Evolutionary conservation across 2,113 vertebrate genomes (phyloP).

Genomic region (Planiliza haematocheilus): DNA sequence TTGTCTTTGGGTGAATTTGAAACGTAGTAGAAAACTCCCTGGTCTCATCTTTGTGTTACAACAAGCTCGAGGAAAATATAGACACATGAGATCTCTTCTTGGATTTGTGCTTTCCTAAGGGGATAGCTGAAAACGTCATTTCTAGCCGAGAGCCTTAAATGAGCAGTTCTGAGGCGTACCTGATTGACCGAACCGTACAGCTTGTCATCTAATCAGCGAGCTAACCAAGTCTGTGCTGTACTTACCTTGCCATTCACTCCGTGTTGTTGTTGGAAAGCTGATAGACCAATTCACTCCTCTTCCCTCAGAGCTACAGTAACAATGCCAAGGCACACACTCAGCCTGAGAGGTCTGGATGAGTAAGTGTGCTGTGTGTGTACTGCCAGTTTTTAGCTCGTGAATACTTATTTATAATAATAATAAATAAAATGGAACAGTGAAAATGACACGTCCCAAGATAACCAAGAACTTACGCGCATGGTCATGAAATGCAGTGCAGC

Average conservation of each 20-base stretch:
- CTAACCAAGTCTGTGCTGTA: slow-evolving; percentile 68
- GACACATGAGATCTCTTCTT: slow-evolving; percentile 70
- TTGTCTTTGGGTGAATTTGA: slow-evolving; percentile 36
- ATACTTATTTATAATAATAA: slow-evolving; percentile 11
- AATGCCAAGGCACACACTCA: slow-evolving; percentile 39
- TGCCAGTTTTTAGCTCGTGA: slow-evolving; percentile 18
- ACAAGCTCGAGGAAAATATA: slow-evolving; percentile 51
- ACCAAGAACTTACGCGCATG: slow-evolving; percentile 11
- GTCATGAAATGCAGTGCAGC: slow-evolving; percentile 15
- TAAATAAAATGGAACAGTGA: not conserved
- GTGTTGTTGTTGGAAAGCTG: slow-evolving; percentile 72
- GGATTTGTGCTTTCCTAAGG: slow-evolving; percentile 58
- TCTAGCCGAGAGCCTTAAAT: slow-evolving; percentile 66
- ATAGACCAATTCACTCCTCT: slow-evolving; percentile 64
- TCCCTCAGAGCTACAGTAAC: slow-evolving; percentile 54
- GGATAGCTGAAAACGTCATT: slow-evolving; percentile 72
- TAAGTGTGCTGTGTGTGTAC: not conserved
- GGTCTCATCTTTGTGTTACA: slow-evolving; percentile 30
- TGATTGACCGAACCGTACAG: slow-evolving; percentile 76
- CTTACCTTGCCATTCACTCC: slow-evolving; percentile 72
- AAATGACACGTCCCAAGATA: not conserved
- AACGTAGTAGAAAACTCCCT: slow-evolving; percentile 16
- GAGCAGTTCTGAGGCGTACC: slow-evolving; percentile 68
- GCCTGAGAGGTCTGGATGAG: slow-evolving; percentile 27
- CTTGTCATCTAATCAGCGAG: slow-evolving; percentile 74